These are phyloP conservation scores for Anolis apletophallus DNA, from an alignment of 2,797 vertebrate genomes.

Conservation along the genomic window DNA sequence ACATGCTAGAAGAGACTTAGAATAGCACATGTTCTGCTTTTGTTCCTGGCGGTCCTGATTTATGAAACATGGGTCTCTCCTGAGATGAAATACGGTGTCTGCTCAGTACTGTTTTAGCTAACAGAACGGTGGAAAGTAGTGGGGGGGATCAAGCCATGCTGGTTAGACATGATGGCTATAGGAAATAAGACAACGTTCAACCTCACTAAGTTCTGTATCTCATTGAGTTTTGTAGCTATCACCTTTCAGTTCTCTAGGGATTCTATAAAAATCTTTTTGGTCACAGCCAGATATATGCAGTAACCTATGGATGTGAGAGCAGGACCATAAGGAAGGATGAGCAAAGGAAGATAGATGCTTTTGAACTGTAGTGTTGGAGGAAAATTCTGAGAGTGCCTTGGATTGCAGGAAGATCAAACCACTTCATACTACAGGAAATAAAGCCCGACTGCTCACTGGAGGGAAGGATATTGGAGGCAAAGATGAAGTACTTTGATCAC, in stretches of 20 bases:
- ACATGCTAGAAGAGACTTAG: slow-evolving; percentile 56
- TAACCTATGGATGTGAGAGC: too few species aligned
- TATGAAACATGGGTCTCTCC: slow-evolving; percentile 46
- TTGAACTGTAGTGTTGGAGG: too few species aligned
- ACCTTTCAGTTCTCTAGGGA: not conserved
- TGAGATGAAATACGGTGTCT: not conserved
- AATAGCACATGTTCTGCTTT: slow-evolving; percentile 52
- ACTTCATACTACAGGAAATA: too few species aligned
- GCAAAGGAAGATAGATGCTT: too few species aligned
- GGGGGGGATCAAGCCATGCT: too few species aligned
- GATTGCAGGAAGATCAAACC: too few species aligned
- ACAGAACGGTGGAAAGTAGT: not conserved
- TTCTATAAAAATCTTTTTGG: not conserved
- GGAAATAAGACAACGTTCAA: not conserved
- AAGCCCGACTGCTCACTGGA: too few species aligned
- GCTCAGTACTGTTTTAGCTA: not conserved
- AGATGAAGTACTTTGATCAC: too few species aligned
- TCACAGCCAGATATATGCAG: not conserved
- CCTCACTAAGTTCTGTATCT: too few species aligned
- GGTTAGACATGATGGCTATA: not conserved
- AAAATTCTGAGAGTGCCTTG: too few species aligned
- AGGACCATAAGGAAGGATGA: too few species aligned
- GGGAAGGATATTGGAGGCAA: too few species aligned
- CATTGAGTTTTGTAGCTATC: not conserved
- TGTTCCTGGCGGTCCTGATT: slow-evolving; percentile 42